Conservation (phyloP, 2,113 vertebrate genomes). For the Dasyurus viverrinus region DNA sequence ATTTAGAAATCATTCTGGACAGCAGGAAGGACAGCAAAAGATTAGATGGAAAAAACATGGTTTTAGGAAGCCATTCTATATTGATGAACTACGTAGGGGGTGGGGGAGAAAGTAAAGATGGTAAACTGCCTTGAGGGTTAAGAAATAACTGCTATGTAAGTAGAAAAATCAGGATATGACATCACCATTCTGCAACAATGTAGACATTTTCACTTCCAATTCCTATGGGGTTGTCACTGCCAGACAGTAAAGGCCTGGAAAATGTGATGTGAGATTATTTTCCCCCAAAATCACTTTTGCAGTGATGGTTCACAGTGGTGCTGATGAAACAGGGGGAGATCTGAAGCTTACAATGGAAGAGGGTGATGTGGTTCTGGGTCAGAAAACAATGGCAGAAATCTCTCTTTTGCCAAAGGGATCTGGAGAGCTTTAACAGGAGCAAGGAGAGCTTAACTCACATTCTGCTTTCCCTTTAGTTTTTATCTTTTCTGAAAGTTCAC, state of each 20-base stretch:
- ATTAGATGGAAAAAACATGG: slow-evolving; percentile 37
- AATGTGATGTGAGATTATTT: slow-evolving; percentile 64
- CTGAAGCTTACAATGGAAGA: neutral
- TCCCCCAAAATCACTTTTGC: slow-evolving; percentile 46
- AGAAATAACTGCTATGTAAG: neutral
- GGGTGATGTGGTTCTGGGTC: neutral
- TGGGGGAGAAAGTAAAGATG: neutral
- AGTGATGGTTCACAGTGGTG: slow-evolving; percentile 47
- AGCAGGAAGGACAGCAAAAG: neutral
- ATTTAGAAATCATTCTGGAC: neutral
- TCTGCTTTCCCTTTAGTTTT: neutral
- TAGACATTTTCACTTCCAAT: slow-evolving; percentile 49
- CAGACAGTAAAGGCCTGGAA: slow-evolving; percentile 60
- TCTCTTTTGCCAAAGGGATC: neutral
- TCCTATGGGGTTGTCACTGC: slow-evolving; percentile 19
- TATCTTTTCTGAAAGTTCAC: neutral
- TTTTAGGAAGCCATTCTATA: neutral
- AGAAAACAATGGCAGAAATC: slow-evolving; percentile 41
- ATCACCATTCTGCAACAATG: neutral
- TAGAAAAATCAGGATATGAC: slow-evolving; percentile 40
- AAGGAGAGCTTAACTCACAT: neutral
- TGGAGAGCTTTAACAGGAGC: neutral
- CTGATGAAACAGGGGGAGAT: neutral
- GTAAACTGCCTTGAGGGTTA: neutral
- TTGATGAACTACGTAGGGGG: neutral